These are phyloP conservation scores for Tetragnatha versicolor DNA, from an alignment of 1,140 invertebrate species.

Conservation along the genomic window DNA sequence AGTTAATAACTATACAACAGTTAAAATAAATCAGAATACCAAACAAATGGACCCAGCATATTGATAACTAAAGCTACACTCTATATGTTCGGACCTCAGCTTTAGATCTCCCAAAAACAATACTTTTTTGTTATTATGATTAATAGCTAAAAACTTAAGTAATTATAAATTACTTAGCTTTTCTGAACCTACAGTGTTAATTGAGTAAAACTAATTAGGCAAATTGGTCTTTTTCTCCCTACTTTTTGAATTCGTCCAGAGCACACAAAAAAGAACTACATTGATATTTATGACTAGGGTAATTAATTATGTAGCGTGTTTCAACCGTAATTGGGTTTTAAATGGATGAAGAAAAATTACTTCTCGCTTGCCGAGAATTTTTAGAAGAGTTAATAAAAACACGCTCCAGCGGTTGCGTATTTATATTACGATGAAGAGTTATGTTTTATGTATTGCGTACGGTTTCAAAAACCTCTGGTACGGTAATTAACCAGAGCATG, in stretches of 20 bases:
- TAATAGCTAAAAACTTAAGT: slow-evolving; percentile 11
- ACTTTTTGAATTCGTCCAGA: background rate
- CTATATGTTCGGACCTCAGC: too few species aligned
- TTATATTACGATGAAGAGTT: too few species aligned
- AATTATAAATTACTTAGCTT: slow-evolving; percentile 2
- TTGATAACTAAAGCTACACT: too few species aligned
- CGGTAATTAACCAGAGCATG: too few species aligned
- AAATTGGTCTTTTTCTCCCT: background rate
- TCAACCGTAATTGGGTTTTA: slow-evolving; percentile 17
- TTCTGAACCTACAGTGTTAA: background rate
- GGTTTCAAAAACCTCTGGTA: too few species aligned
- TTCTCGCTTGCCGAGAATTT: background rate
- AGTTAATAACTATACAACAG: too few species aligned
- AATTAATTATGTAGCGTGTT: slow-evolving; percentile 17
- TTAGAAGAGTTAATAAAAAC: background rate
- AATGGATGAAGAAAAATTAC: slow-evolving; percentile 1
- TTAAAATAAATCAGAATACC: too few species aligned
- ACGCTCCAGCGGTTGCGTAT: background rate
- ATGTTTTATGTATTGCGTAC: too few species aligned
- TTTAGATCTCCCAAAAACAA: too few species aligned
- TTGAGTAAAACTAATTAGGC: slow-evolving; percentile 23
- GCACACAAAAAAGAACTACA: background rate
- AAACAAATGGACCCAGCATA: too few species aligned
- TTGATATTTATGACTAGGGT: slow-evolving; percentile 24
- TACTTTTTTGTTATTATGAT: slow-evolving; percentile 1